phyloP scores from a whole-genome alignment of 2,113 vertebrate species.

The Garra rufa region DNA sequence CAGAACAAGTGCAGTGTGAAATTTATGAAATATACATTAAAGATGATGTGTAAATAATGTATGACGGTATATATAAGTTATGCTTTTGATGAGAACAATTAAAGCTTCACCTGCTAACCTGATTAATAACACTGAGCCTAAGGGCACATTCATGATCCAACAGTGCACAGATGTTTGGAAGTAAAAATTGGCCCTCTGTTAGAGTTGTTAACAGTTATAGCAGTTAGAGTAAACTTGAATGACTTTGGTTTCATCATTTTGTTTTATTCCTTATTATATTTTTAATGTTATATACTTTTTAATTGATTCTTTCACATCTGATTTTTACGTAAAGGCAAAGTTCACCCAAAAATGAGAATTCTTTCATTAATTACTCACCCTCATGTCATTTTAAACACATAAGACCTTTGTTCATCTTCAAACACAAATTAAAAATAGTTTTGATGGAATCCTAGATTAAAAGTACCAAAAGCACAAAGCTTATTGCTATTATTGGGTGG shows the following conservation, averaged over 20 bases:
- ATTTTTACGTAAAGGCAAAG: neutral
- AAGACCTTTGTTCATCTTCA: no score
- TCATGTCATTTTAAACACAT: no score
- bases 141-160: constrained; percentile 38
- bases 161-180: constrained; percentile 35
- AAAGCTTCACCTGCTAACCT: constrained; percentile 57
- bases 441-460: no score
- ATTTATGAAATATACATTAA: constrained; percentile 61
- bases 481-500: no score
- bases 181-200: constrained; percentile 7
- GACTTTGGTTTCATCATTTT: neutral
- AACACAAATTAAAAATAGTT: no score
- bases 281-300: neutral
- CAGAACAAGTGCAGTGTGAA: constrained; percentile 57
- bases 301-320: neutral
- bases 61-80: constrained; percentile 44
- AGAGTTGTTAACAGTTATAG: neutral
- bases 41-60: constrained; percentile 53
- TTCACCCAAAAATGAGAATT: no score
- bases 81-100: constrained; percentile 48
- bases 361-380: no score
- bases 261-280: no score
- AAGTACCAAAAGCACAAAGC: no score
- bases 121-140: constrained; percentile 41
- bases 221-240: neutral